These are phyloP conservation scores for Macaria notata DNA, from an alignment of 2,888 invertebrate species.

Conservation along the genomic window DNA sequence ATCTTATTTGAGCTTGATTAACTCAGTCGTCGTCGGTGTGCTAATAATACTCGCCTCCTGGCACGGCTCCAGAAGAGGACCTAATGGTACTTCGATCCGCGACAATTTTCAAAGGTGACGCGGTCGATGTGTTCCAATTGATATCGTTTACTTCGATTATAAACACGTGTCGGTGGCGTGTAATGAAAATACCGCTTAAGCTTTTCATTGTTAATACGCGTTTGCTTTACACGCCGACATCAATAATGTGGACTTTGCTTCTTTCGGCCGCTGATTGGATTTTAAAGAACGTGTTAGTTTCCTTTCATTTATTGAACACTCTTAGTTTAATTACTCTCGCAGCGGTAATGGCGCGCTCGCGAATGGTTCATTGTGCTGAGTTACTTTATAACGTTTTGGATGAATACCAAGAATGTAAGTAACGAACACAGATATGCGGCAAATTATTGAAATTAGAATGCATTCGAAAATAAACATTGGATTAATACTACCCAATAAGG, in stretches of 20 bases:
- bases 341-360: background rate
- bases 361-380: slow-evolving; percentile 3
- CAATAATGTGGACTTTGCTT: slow-evolving; percentile 5
- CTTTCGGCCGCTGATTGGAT: slow-evolving; percentile 8
- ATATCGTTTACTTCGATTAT: slow-evolving; percentile 18
- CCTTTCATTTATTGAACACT: slow-evolving; percentile 5
- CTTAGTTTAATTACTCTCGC: slow-evolving; percentile 15
- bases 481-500: background rate
- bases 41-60: slow-evolving; percentile 78
- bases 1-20: slow-evolving; percentile 82
- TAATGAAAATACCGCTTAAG: slow-evolving; percentile 7
- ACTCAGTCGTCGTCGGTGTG: slow-evolving; percentile 75
- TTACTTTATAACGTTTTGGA: slow-evolving; percentile 11
- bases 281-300: slow-evolving; percentile 6
- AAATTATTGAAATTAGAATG: slow-evolving; percentile 3
- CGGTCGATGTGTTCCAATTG: slow-evolving; percentile 48
- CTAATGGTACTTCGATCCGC: slow-evolving; percentile 79
- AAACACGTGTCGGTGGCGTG: slow-evolving; percentile 5
- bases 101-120: slow-evolving; percentile 76
- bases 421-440: slow-evolving; percentile 12
- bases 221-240: slow-evolving; percentile 6
- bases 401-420: slow-evolving; percentile 15
- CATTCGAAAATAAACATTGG: slow-evolving; percentile 10
- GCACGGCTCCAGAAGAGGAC: slow-evolving; percentile 76
- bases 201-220: slow-evolving; percentile 7